phyloP scores from a whole-genome alignment of 2,113 vertebrate genomes.

The Recurvirostra avosetta region DNA sequence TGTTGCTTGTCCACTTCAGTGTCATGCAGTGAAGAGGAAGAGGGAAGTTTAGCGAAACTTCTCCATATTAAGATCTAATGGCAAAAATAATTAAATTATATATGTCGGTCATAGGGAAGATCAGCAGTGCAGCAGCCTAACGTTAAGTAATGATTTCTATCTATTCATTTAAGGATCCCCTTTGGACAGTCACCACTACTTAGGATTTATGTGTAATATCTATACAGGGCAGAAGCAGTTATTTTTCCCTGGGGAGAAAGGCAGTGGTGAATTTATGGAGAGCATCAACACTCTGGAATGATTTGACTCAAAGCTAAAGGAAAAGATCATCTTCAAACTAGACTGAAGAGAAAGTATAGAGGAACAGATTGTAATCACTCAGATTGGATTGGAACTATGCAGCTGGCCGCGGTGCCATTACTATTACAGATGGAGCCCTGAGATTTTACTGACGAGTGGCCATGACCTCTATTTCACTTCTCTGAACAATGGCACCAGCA shows the following conservation, averaged over 20 bases:
- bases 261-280: not conserved
- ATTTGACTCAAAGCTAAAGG: not conserved
- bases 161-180: not conserved
- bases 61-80: not conserved
- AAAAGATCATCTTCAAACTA: not conserved
- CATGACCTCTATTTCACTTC: not conserved
- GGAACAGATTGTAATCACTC: not conserved
- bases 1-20: not conserved
- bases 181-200: not conserved
- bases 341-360: not conserved
- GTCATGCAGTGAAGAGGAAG: not conserved
- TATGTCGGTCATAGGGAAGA: not conserved
- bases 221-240: not conserved
- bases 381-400: not conserved
- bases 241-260: not conserved
- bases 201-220: not conserved
- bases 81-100: not conserved
- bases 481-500: not conserved
- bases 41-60: not conserved
- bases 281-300: not conserved
- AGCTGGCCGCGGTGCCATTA: not conserved
- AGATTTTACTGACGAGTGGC: not conserved
- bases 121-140: not conserved
- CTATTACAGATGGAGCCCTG: not conserved
- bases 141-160: not conserved